Evolutionary conservation across 2,888 invertebrate species (phyloP).

Genomic region (Miltochrista miniata): DNA sequence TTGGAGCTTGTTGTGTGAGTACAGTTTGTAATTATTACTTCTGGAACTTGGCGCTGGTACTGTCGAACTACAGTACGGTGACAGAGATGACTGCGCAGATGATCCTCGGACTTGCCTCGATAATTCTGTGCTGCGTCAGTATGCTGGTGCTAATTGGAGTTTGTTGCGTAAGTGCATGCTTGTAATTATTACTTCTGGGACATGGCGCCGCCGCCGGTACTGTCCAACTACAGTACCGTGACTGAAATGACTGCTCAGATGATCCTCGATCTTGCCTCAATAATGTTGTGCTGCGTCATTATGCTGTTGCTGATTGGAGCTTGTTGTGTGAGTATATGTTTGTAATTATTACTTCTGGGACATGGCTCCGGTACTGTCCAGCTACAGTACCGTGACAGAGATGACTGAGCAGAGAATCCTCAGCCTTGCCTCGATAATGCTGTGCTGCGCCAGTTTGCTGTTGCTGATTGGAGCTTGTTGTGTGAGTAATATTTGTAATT

Average conservation of each 20-base stretch:
- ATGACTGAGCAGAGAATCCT: conserved; percentile 49
- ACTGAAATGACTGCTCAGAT: conserved; percentile 54
- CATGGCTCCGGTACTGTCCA: conserved; percentile 50
- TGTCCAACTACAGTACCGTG: conserved; percentile 50
- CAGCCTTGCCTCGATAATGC: conserved; percentile 53
- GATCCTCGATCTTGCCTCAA: conserved; percentile 52
- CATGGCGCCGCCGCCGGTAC: conserved; percentile 44
- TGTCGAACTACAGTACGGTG: conserved; percentile 50
- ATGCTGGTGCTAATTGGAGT: conserved; percentile 54
- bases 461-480: conserved; percentile 57
- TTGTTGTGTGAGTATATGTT: conserved; percentile 52
- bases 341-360: conserved; percentile 44
- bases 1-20: conserved; percentile 63
- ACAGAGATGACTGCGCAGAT: conserved; percentile 54
- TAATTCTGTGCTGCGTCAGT: conserved; percentile 57
- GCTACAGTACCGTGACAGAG: conserved; percentile 52
- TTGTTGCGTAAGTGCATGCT: conserved; percentile 57
- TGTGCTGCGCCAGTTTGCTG: conserved; percentile 54
- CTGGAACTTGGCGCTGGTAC: conserved; percentile 37
- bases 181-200: no score
- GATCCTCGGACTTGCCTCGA: conserved; percentile 52
- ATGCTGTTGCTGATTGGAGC: conserved; percentile 54
- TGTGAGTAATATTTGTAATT: conserved; percentile 42
- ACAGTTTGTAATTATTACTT: not conserved
- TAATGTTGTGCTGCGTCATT: conserved; percentile 57